These are phyloP conservation scores for Tetropium fuscum DNA, from an alignment of 2,888 invertebrate species.

Conservation along the genomic window DNA sequence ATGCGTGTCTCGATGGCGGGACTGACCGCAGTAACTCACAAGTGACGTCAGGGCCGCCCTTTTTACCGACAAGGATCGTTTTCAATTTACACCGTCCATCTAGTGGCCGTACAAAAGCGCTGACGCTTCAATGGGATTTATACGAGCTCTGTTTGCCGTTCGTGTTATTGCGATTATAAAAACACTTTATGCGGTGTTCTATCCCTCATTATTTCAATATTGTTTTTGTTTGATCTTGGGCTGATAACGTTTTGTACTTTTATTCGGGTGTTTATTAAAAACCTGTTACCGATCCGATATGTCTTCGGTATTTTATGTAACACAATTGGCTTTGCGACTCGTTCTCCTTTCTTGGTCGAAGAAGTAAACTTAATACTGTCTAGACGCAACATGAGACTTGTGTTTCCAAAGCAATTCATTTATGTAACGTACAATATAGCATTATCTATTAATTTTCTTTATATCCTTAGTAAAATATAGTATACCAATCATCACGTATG, in stretches of 20 bases:
- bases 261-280: slow-evolving; percentile 33
- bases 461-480: too few relatives aligned
- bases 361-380: slow-evolving; percentile 18
- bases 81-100: slow-evolving; percentile 53
- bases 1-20: slow-evolving; percentile 50
- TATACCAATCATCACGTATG: neutral
- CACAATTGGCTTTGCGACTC: slow-evolving; percentile 6
- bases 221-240: slow-evolving; percentile 41
- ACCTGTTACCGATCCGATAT: neutral
- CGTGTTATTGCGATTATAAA: slow-evolving; percentile 52
- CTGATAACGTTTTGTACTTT: slow-evolving; percentile 36
- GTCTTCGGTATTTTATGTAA: slow-evolving; percentile 8
- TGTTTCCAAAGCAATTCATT: slow-evolving; percentile 9
- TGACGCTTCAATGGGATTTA: slow-evolving; percentile 54
- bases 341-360: neutral
- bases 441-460: slow-evolving; percentile 8
- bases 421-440: slow-evolving; percentile 5
- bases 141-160: slow-evolving; percentile 48
- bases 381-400: slow-evolving; percentile 17
- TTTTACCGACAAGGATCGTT: slow-evolving; percentile 54
- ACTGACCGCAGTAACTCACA: slow-evolving; percentile 53
- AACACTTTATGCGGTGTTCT: slow-evolving; percentile 46
- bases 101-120: slow-evolving; percentile 50
- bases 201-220: slow-evolving; percentile 50
- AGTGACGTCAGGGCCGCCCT: slow-evolving; percentile 54